These are phyloP conservation scores for Bradypus variegatus DNA, from an alignment of 2,797 vertebrate species.

Conservation along the genomic window DNA sequence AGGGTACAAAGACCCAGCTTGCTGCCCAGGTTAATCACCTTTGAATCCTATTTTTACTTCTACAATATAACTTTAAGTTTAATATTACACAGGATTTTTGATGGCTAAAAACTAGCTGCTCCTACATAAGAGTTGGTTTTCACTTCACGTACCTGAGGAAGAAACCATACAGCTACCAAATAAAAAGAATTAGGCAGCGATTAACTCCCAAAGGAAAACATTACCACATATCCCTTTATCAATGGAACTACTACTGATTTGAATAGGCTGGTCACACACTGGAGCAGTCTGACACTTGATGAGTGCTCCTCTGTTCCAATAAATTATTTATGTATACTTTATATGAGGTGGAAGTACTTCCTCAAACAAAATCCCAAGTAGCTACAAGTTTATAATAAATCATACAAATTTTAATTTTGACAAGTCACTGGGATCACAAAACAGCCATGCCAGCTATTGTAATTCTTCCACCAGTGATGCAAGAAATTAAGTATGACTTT, in stretches of 20 bases:
- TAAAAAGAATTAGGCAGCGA: constrained; percentile 48
- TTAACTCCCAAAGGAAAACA: constrained; percentile 41
- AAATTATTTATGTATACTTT: neutral
- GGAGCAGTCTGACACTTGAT: neutral
- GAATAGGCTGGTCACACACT: neutral
- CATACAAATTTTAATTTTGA: constrained; percentile 6
- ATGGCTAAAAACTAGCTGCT: constrained; percentile 32
- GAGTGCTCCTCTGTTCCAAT: neutral
- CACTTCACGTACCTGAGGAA: constrained; percentile 8
- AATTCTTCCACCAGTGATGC: constrained; percentile 17
- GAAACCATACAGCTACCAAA: constrained; percentile 42
- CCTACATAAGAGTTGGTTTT: constrained; percentile 16
- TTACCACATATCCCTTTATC: neutral
- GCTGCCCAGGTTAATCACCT: neutral
- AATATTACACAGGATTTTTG: neutral
- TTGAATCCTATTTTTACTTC: constrained; percentile 16
- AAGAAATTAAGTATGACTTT: constrained; percentile 39
- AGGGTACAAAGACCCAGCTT: neutral
- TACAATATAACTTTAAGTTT: constrained; percentile 20
- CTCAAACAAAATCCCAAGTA: constrained; percentile 16
- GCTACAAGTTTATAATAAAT: neutral
- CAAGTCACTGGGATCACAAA: neutral
- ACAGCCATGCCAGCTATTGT: neutral
- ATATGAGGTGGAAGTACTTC: neutral
- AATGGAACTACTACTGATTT: constrained; percentile 16